Evolutionary conservation across 2,113 vertebrate species (phyloP).

Genomic region (Cichladusa arquata): DNA sequence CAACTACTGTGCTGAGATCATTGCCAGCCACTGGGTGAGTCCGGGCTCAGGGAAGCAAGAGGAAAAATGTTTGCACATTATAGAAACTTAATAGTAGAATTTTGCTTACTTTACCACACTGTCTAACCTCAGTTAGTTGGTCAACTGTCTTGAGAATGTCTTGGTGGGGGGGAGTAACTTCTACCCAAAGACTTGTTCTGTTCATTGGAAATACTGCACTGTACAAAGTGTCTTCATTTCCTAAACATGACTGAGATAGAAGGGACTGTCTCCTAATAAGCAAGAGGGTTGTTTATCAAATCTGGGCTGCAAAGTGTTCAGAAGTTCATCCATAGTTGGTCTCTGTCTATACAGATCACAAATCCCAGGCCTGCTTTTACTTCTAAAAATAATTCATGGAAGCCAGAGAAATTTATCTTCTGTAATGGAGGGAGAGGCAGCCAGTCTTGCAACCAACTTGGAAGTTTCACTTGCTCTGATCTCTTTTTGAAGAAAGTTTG

Average conservation of each 20-base stretch:
- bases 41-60: background rate
- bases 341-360: background rate
- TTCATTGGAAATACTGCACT: background rate
- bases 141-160: background rate
- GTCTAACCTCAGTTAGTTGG: background rate
- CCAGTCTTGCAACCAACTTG: background rate
- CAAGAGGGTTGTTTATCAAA: background rate
- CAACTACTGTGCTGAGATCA: slow-evolving; percentile 98
- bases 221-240: background rate
- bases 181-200: background rate
- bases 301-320: background rate
- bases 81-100: background rate
- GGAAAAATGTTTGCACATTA: background rate
- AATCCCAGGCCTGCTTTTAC: background rate
- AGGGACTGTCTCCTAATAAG: background rate
- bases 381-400: background rate
- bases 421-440: background rate
- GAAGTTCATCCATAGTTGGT: background rate
- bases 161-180: background rate
- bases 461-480: background rate
- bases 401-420: background rate
- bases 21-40: slow-evolving; percentile 98
- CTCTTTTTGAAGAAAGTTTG: background rate
- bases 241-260: background rate
- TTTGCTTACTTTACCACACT: background rate